Evolutionary conservation across 23 tunicate genomes (phyloP).

Genomic region (Aplidium turbinatum): DNA sequence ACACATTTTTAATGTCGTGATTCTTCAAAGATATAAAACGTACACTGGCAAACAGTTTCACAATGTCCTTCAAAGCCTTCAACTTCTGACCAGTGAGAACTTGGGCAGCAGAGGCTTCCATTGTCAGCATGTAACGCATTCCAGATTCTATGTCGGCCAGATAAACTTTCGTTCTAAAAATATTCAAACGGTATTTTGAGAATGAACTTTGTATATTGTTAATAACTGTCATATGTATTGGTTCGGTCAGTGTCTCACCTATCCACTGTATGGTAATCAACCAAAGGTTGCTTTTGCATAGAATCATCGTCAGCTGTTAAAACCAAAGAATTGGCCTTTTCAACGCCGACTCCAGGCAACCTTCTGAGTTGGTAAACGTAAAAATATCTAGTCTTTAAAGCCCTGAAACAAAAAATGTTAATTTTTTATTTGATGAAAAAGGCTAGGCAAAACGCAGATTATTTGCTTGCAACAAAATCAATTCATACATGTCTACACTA

Average conservation of each 20-base stretch:
- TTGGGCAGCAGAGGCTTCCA: slow-evolving; percentile 52
- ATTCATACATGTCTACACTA: too few species aligned
- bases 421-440: too few species aligned
- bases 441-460: too few species aligned
- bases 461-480: too few species aligned
- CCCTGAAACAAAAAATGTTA: too few species aligned
- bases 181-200: neutral
- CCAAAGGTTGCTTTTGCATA: neutral
- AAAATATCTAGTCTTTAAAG: slow-evolving; percentile 43
- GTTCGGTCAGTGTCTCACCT: slow-evolving; percentile 3
- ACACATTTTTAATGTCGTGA: too few species aligned
- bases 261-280: neutral
- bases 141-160: slow-evolving; percentile 90
- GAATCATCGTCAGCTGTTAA: neutral
- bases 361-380: slow-evolving; percentile 56
- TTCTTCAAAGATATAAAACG: too few species aligned
- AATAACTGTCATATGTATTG: too few species aligned
- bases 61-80: slow-evolving; percentile 45
- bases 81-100: slow-evolving; percentile 45
- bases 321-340: neutral
- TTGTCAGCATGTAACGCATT: slow-evolving; percentile 50
- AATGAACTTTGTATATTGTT: neutral
- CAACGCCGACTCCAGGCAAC: slow-evolving; percentile 73
- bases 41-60: slow-evolving; percentile 48
- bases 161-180: slow-evolving; percentile 23